Percentiles rank a stretch among this genome's conserved stretches.
Conservation (phyloP, 2,888 invertebrate species). For the Danaus chrysippus region DNA sequence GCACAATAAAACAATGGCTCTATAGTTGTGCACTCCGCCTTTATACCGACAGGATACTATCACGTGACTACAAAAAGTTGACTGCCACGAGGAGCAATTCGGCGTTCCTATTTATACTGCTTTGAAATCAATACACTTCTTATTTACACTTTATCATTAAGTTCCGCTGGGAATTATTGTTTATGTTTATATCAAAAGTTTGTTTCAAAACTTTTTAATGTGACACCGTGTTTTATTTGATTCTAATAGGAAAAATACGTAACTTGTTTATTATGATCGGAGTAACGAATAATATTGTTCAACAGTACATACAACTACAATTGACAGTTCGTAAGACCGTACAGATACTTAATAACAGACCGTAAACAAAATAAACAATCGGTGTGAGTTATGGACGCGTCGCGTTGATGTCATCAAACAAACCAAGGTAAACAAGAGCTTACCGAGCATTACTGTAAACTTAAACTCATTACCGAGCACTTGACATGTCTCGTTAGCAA, state of each 20-base stretch:
- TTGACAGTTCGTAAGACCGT: background rate
- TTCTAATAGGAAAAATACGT: no score
- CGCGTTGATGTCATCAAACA: slow-evolving; percentile 57
- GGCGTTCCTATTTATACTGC: slow-evolving; percentile 54
- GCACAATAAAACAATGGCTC: slow-evolving; percentile 76
- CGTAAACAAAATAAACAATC: slow-evolving; percentile 32
- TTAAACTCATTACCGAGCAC: slow-evolving; percentile 20
- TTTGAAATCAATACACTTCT: slow-evolving; percentile 27
- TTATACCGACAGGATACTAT: slow-evolving; percentile 71
- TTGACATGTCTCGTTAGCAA: slow-evolving; percentile 16
- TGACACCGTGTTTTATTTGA: no score
- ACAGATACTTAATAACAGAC: background rate
- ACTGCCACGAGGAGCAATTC: slow-evolving; percentile 56
- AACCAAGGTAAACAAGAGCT: slow-evolving; percentile 66
- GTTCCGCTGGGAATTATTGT: no score
- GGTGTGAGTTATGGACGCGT: slow-evolving; percentile 29
- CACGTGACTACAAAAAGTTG: slow-evolving; percentile 69
- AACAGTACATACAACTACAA: background rate
- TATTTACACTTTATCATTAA: background rate
- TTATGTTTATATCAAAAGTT: no score
- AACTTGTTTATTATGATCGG: no score
- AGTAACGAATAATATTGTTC: background rate
- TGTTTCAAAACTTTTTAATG: no score
- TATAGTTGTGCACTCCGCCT: slow-evolving; percentile 66
- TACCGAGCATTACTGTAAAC: slow-evolving; percentile 31